These are phyloP conservation scores for Oenanthe melanoleuca DNA, from an alignment of 2,113 vertebrate genomes.

Conservation along the genomic window DNA sequence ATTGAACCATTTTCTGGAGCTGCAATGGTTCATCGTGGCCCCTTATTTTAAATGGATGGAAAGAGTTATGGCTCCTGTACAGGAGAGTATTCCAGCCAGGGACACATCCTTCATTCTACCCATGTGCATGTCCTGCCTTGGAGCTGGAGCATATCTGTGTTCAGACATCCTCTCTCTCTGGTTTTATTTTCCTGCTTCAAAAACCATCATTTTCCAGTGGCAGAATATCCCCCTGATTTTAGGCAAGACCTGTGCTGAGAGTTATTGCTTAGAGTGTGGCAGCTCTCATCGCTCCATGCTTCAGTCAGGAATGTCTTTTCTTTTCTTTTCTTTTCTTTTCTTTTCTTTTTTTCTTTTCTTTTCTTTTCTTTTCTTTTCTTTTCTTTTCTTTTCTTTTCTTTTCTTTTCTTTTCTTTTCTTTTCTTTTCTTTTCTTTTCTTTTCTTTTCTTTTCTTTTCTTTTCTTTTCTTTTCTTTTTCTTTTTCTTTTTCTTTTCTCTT, in stretches of 20 bases:
- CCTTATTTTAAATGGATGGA: background rate
- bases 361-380: too few species aligned
- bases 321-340: rapidly evolving
- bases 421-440: too few species aligned
- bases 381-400: too few species aligned
- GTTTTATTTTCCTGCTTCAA: background rate
- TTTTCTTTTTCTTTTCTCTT: too few species aligned
- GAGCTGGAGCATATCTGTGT: background rate
- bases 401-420: too few species aligned
- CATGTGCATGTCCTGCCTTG: background rate
- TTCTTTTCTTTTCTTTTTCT: too few species aligned
- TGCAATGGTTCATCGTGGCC: background rate
- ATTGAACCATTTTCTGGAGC: background rate
- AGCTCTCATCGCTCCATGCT: background rate
- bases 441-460: too few species aligned
- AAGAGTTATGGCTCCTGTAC: background rate
- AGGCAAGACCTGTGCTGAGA: background rate
- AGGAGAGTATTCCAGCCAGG: background rate
- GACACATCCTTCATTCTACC: background rate
- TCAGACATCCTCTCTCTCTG: background rate
- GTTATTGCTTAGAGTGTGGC: background rate
- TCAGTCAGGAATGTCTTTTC: background rate
- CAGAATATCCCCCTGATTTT: background rate
- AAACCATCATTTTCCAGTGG: background rate
- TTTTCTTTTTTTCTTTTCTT: rapidly evolving